Base-by-base conservation (phyloP, 64 coral and sea anemone genomes). In the Orbicella faveolata region DNA sequence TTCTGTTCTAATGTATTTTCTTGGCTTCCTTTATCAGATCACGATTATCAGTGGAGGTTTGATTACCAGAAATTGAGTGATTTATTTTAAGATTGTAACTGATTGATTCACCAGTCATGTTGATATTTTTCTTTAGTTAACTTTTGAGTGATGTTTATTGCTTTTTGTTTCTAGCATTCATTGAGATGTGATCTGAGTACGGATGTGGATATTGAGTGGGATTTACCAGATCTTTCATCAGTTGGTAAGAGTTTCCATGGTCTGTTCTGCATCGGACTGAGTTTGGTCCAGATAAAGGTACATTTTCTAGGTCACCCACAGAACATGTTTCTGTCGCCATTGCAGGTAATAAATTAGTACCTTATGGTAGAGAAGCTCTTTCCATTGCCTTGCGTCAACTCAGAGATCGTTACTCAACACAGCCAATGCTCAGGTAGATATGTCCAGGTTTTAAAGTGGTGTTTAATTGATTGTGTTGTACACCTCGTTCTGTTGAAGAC, bases 141-240 rank as follows among this genome's bases (percentile, higher is more conserved):
- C 15, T 15, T 59, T 15, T 59, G 5, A 48, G 44, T 48, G 5
- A 48, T 48, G 44, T 48, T 48, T 6, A 48, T 6, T 48, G 44
- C 7, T 2, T 59, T 59, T 59, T 59, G 0, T 18, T 77, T 90
- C 7, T 68, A 39, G 65, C 86, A 94, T 3, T 75, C 89, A 73
- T 37, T 77, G 9, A 85, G 76, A 68, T 39, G 73, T 57, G 74
- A 88, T 79, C 63, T 61, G 2, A 87, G 79, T 75, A 57, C 30
- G 4, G 91, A 84, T 52, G 23, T 93, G 86, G 96, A 99, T 17
- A 79, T 99, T 18, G 96, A 93, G 34, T 93, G 94, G 93, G 93
- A 95, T 36, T 68, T 99, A 10, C 94, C 96, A 72, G 96, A 99
- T 63, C 79, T 99, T 52, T 99, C 96, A 13, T 64, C 86, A 72